phyloP scores from a whole-genome alignment of 2,888 invertebrate genomes.

The Scrobipalpa costella region DNA sequence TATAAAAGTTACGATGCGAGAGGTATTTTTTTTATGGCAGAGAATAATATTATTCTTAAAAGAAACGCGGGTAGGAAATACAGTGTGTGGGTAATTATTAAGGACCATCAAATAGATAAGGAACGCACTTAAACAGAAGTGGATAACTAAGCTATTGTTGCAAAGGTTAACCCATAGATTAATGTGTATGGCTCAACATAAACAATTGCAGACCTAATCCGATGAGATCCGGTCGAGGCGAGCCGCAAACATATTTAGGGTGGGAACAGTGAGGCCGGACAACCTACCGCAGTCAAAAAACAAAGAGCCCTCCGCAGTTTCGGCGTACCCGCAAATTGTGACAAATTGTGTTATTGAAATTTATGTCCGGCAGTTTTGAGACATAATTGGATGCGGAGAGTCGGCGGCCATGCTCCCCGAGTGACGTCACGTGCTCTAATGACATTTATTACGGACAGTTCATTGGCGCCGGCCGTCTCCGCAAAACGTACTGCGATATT shows the following conservation, averaged over 20 bases:
- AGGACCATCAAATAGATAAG: too few relatives aligned
- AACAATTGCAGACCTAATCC: conserved; percentile 42
- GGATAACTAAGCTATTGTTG: conserved; percentile 33
- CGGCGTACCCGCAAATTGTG: conserved; percentile 64
- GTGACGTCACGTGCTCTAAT: conserved; percentile 72
- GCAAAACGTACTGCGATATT: conserved; percentile 54
- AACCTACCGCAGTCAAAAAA: conserved; percentile 54
- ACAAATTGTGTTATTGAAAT: conserved; percentile 76
- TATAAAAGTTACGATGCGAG: background rate
- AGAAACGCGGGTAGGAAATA: too few relatives aligned
- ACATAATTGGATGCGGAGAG: conserved; percentile 72
- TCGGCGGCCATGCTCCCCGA: conserved; percentile 60
- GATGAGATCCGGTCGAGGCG: conserved; percentile 35
- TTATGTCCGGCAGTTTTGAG: conserved; percentile 74
- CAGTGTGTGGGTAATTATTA: too few relatives aligned
- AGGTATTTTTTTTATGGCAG: background rate
- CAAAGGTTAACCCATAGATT: conserved; percentile 15
- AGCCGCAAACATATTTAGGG: conserved; percentile 37
- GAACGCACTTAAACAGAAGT: background rate
- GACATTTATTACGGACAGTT: conserved; percentile 73
- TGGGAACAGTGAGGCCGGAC: conserved; percentile 39
- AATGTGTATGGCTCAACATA: conserved; percentile 37
- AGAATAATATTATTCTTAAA: too few relatives aligned
- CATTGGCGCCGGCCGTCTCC: conserved; percentile 65
- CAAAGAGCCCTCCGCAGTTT: conserved; percentile 51